Percentiles rank a stretch among this genome's conserved stretches.
Conservation (phyloP, 2,888 invertebrate species). For the Apotomis turbidana region DNA sequence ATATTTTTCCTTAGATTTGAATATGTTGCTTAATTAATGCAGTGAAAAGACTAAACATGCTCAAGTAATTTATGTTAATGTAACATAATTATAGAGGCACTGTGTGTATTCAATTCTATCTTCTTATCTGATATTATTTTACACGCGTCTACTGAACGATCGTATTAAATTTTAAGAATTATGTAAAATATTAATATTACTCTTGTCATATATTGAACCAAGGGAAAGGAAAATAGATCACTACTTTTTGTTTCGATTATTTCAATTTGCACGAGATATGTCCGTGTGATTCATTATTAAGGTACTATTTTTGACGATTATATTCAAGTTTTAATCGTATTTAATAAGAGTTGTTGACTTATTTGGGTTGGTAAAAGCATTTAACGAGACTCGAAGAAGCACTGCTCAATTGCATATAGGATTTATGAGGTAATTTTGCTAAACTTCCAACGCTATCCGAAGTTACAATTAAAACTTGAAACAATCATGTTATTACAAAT, state of each 20-base stretch:
- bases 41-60: constrained; percentile 79
- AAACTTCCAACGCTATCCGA: background rate
- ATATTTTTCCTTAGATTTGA: constrained; percentile 44
- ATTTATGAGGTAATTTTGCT: background rate
- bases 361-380: background rate
- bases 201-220: constrained; percentile 39
- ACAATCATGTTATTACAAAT: background rate
- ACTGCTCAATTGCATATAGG: background rate
- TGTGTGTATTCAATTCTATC: constrained; percentile 81
- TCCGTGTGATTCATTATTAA: constrained; percentile 13
- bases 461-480: constrained; percentile 32
- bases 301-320: constrained; percentile 4
- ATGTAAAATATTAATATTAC: constrained; percentile 53
- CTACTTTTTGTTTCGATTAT: constrained; percentile 14
- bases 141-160: constrained; percentile 66
- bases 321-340: constrained; percentile 20
- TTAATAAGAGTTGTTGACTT: background rate
- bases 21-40: constrained; percentile 48
- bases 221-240: constrained; percentile 37
- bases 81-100: constrained; percentile 85
- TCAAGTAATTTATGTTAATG: constrained; percentile 84
- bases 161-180: constrained; percentile 54
- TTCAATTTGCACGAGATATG: constrained; percentile 40
- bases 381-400: background rate
- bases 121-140: constrained; percentile 70